phyloP scores from a whole-genome alignment of 23 tunicate genomes.

The Ascidia mentula region DNA sequence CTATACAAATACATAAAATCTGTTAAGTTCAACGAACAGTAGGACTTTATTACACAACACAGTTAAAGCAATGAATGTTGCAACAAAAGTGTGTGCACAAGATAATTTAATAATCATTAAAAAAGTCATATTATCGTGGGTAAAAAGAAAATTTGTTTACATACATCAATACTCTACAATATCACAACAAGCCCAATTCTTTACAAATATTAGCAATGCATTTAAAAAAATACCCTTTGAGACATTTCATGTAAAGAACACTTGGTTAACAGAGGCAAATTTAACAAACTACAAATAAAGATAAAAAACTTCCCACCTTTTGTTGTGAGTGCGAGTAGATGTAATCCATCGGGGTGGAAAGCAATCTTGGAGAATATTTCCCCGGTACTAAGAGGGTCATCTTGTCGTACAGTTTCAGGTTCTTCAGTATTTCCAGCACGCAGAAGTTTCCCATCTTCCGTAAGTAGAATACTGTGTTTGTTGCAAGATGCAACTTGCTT shows the following conservation, averaged over 20 bases:
- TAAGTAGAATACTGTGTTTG: no score
- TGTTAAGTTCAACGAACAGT: not conserved
- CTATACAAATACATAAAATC: not conserved
- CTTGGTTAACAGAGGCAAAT: not conserved
- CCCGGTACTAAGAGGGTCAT: no score
- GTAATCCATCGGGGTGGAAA: slow-evolving; percentile 27
- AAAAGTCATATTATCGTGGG: no score
- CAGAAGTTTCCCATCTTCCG: no score
- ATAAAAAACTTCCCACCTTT: slow-evolving; percentile 26
- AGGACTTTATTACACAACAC: not conserved
- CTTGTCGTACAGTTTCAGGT: no score
- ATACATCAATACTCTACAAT: not conserved
- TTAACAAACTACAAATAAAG: not conserved
- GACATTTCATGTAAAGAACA: no score
- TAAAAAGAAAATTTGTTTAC: not conserved
- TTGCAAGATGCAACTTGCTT: no score
- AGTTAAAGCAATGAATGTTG: not conserved
- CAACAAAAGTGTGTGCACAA: not conserved
- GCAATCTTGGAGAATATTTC: slow-evolving; percentile 38
- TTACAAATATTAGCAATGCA: not conserved
- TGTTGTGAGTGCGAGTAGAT: slow-evolving; percentile 58
- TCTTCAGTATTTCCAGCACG: no score
- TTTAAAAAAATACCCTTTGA: no score
- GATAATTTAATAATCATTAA: not conserved
- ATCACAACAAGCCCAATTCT: not conserved